These are phyloP conservation scores for Apis laboriosa DNA, from an alignment of 1,140 invertebrate species.

Conservation along the genomic window DNA sequence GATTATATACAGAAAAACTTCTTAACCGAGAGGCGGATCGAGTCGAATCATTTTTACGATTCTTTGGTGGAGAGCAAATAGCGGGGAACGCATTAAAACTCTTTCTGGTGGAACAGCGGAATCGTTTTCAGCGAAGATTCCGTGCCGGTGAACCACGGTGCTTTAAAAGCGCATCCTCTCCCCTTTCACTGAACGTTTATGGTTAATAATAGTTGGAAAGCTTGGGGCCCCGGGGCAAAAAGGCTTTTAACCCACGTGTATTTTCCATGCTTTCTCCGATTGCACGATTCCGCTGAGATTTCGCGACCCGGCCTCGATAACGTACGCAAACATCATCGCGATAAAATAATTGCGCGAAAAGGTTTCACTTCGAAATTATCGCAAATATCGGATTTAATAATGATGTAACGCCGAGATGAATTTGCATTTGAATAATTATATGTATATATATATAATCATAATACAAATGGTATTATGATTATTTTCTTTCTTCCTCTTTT, in stretches of 20 bases:
- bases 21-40: neutral
- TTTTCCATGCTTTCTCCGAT: constrained; percentile 9
- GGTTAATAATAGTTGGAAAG: constrained; percentile 36
- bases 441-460: no score
- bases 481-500: neutral
- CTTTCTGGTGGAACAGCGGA: no score
- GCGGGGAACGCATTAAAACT: constrained; percentile 2
- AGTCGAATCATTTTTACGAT: neutral
- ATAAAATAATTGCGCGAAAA: neutral
- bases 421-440: constrained; percentile 7
- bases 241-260: constrained; percentile 31
- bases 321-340: neutral
- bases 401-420: neutral
- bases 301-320: neutral
- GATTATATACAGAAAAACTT: neutral
- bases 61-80: neutral
- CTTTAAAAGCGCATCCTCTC: constrained; percentile 44
- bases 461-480: neutral
- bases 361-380: neutral
- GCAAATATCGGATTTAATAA: neutral
- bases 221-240: neutral
- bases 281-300: constrained; percentile 32
- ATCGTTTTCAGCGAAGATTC: neutral
- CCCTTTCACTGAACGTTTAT: constrained; percentile 47
- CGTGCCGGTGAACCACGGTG: neutral